Evolutionary conservation across 2,888 invertebrate genomes (phyloP).

Genomic region (Apamea sordens): DNA sequence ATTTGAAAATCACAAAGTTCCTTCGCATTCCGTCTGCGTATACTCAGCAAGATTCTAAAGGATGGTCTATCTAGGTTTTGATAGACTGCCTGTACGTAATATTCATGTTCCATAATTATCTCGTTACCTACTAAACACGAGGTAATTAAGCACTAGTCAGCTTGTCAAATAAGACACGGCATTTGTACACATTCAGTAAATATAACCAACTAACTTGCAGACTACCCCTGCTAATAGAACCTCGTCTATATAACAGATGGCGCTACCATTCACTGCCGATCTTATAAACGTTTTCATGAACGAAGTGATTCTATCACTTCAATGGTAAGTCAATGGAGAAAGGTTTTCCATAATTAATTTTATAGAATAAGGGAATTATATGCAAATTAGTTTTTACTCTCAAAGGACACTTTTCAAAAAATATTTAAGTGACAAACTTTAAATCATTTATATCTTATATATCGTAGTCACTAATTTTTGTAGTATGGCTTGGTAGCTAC

Average conservation of each 20-base stretch:
- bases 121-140: background rate
- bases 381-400: background rate
- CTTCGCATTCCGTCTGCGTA: background rate
- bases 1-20: background rate
- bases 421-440: background rate
- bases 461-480: background rate
- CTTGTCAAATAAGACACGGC: constrained; percentile 3
- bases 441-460: background rate
- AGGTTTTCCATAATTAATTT: background rate
- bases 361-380: too few species aligned
- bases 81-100: background rate
- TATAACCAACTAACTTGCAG: background rate
- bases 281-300: background rate
- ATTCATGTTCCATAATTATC: background rate
- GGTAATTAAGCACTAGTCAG: constrained; percentile 12
- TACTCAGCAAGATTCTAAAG: background rate
- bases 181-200: constrained; percentile 17
- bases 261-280: constrained; percentile 32
- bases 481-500: background rate
- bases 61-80: background rate
- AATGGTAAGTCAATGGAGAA: background rate
- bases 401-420: background rate
- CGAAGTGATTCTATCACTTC: background rate
- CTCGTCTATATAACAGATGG: constrained; percentile 50
- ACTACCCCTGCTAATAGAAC: constrained; percentile 25